Conservation (phyloP, 35 echinoderm and acorn worm species). For the Antedon bifida region DNA sequence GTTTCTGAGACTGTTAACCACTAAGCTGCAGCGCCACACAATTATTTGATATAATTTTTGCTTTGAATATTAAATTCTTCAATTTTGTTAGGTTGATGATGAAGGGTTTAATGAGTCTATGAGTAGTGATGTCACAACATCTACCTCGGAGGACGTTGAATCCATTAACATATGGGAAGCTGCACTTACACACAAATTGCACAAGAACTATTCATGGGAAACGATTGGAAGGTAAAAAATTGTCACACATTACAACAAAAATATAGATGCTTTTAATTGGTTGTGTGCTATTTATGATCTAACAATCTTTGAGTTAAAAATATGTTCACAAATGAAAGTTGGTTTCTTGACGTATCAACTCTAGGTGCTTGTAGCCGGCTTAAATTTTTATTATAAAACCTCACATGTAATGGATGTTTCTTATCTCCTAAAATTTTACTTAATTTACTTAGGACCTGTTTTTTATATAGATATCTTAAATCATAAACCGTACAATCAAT, state of each 20-base stretch:
- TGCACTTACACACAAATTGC: not conserved
- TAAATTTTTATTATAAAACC: no score
- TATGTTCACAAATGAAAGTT: not conserved
- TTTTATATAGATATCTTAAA: no score
- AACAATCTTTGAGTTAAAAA: no score
- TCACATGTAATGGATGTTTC: no score
- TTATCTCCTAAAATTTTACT: no score
- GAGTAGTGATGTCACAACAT: conserved; percentile 1
- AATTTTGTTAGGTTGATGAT: conserved; percentile 45
- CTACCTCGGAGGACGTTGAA: conserved; percentile 27
- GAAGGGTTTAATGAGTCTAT: conserved; percentile 59
- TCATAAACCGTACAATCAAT: no score
- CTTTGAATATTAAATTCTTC: no score
- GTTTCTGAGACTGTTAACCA: no score
- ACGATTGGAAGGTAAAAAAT: not conserved
- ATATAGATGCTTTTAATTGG: not conserved
- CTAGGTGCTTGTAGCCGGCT: no score
- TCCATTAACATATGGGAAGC: conserved; percentile 10
- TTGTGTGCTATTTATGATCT: not conserved
- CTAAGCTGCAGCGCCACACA: no score
- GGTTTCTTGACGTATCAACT: not conserved
- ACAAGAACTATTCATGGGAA: not conserved
- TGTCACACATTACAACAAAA: not conserved
- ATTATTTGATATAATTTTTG: no score
- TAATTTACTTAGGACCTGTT: no score